Evolutionary conservation across 2,888 invertebrate species (phyloP).

Genomic region (Synanthedon tipuliformis): DNA sequence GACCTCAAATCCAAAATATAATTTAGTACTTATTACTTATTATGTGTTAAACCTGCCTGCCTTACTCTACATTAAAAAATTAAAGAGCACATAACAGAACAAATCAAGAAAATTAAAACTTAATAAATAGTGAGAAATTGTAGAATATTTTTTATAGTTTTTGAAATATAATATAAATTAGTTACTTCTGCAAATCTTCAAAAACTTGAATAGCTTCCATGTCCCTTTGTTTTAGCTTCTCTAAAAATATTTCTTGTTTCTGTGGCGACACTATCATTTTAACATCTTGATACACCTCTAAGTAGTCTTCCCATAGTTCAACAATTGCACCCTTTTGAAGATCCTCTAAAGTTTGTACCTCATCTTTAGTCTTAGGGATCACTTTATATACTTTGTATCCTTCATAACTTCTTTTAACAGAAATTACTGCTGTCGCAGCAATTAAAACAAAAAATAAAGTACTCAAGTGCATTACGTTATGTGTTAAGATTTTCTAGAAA

Average conservation of each 20-base stretch:
- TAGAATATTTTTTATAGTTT: neutral
- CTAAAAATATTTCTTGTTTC: slow-evolving; percentile 21
- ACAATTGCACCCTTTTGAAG: slow-evolving; percentile 42
- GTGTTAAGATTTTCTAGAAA: too few relatives aligned
- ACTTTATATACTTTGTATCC: slow-evolving; percentile 72
- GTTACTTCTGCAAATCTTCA: slow-evolving; percentile 41
- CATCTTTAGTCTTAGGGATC: slow-evolving; percentile 49
- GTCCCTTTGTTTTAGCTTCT: slow-evolving; percentile 11
- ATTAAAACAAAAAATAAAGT: slow-evolving; percentile 13
- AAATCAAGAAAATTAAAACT: too few relatives aligned
- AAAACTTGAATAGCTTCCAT: slow-evolving; percentile 28
- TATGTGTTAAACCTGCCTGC: too few relatives aligned
- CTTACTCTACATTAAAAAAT: too few relatives aligned
- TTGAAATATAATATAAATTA: neutral
- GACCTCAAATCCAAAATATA: neutral
- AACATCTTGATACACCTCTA: slow-evolving; percentile 33
- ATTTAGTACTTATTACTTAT: too few relatives aligned
- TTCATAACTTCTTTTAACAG: slow-evolving; percentile 45
- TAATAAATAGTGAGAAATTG: too few relatives aligned
- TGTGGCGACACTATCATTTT: slow-evolving; percentile 39
- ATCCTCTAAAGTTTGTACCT: slow-evolving; percentile 53
- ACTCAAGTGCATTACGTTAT: neutral
- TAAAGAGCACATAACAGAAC: too few relatives aligned
- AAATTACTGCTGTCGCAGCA: slow-evolving; percentile 9
- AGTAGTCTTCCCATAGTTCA: slow-evolving; percentile 46